Base-by-base conservation (phyloP, 2,113 vertebrate genomes). In the Manacus vitellinus region DNA sequence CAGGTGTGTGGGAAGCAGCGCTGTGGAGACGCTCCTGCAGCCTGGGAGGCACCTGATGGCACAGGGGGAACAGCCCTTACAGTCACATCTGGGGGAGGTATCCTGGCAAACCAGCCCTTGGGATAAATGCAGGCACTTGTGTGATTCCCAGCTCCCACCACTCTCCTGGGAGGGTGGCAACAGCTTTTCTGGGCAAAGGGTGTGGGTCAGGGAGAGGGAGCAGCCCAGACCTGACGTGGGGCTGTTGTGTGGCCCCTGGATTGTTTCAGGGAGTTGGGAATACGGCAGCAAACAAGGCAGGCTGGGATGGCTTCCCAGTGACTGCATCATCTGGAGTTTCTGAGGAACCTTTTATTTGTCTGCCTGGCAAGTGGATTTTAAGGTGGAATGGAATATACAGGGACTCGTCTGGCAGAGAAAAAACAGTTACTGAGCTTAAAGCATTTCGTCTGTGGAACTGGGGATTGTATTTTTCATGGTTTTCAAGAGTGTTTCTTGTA, bases 221-320 rank as follows among this genome's bases (percentile, higher is more conserved):
- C 52, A 76, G 54, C 44, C 63, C 33, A 49, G 68, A 5, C 5
- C 33, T 65, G 39, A 4, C 12, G 15, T 8, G 0, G 0, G 31
- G 33, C 33, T 61, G 20, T 6, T 9, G 4, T 25, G 27, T 24
- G 37, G 24, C 54, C 44, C 52, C 24, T 7, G 46, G 9, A 4
- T 41, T 23, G 43, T 49, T 37, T 31, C 2, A 3, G 56, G 27
- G 43, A 27, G 31, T 6, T 62, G 67, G 37, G 66, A 56, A 15
- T 30, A 14, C 15, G 24, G 72, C 56, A 72, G 81, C 39, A 56
- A 49, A 28, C 6, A 3, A 8, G 33, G 33, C 30, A 41, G 43
- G 37, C 58, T 70, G 82, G 28, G 61, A 44, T 65, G 61, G 37
- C 25, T 17, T 54, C 25, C 1, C 9, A 44, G 43, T 37, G 58